Percentiles rank a stretch among this genome's conserved stretches.
Evolutionary conservation across 2,113 vertebrate species (phyloP).

Genomic region (Epinephelus moara): DNA sequence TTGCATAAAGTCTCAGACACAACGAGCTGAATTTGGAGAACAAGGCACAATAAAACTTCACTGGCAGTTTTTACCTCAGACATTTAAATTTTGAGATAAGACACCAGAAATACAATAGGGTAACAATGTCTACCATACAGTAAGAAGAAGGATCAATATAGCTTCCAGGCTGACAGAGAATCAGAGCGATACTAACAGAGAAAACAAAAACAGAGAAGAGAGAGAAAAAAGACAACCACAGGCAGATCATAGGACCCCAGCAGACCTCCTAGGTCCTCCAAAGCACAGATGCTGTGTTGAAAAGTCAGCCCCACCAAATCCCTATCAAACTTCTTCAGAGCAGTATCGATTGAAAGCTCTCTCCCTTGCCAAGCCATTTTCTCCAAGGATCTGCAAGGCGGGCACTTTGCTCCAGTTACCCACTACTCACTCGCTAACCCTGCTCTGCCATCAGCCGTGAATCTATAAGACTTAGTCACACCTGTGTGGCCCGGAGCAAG

Average conservation of each 20-base stretch:
- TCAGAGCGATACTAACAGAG: background rate
- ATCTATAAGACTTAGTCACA: constrained; percentile 74
- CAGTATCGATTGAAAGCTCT: constrained; percentile 63
- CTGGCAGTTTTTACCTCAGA: background rate
- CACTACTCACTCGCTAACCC: constrained; percentile 64
- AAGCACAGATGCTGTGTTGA: constrained; percentile 46
- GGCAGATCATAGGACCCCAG: constrained; percentile 33
- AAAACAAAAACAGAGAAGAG: constrained; percentile 5
- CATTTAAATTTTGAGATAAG: background rate
- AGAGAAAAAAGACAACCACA: constrained; percentile 17
- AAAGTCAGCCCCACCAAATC: constrained; percentile 57
- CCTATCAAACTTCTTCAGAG: constrained; percentile 67
- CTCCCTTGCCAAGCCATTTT: constrained; percentile 67
- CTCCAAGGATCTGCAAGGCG: constrained; percentile 71
- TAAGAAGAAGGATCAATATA: constrained; percentile 30
- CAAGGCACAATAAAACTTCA: background rate
- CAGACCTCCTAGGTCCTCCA: constrained; percentile 43
- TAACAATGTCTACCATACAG: constrained; percentile 4
- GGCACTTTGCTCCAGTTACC: constrained; percentile 72
- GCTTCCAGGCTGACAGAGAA: constrained; percentile 47
- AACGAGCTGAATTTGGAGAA: background rate
- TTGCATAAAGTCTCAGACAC: background rate
- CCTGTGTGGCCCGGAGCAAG: constrained; percentile 62
- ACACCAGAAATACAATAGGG: constrained; percentile 3
- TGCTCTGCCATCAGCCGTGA: constrained; percentile 50